Conservation (phyloP, 2,113 vertebrate species). For the Bubo scandiacus region DNA sequence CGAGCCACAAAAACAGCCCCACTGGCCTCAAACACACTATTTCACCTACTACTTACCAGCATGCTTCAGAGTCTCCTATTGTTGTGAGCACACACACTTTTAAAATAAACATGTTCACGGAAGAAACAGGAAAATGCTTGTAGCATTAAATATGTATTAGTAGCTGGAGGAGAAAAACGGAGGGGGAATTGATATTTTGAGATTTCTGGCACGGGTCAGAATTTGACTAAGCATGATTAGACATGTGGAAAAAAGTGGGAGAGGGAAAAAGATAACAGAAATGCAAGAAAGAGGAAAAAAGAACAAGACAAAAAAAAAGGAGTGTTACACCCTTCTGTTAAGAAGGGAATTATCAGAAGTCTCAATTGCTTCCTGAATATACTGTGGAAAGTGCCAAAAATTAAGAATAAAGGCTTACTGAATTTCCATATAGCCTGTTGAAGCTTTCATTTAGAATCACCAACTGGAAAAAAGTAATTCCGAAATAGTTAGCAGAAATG, state of each 20-base stretch:
- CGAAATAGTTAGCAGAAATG: neutral
- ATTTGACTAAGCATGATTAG: neutral
- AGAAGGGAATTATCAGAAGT: neutral
- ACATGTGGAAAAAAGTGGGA: accelerated
- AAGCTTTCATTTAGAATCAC: neutral
- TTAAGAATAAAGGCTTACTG: neutral
- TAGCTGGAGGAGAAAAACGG: neutral
- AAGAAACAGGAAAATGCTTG: neutral
- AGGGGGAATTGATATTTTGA: neutral
- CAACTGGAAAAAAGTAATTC: neutral
- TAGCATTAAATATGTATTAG: neutral
- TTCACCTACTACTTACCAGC: neutral
- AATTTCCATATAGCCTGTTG: neutral
- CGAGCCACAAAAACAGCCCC: neutral
- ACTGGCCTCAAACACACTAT: neutral
- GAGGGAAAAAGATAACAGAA: neutral
- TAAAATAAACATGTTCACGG: neutral
- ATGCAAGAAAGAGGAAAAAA: neutral
- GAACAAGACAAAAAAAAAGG: accelerated
- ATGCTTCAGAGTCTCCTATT: neutral
- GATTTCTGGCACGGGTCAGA: neutral
- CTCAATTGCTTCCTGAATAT: neutral
- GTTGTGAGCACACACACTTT: neutral
- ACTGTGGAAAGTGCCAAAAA: neutral
- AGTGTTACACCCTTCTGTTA: neutral